Percentiles rank a stretch among this genome's conserved stretches.
Evolutionary conservation across 2,797 vertebrate genomes (phyloP).

Genomic region (Anniella stebbinsi): DNA sequence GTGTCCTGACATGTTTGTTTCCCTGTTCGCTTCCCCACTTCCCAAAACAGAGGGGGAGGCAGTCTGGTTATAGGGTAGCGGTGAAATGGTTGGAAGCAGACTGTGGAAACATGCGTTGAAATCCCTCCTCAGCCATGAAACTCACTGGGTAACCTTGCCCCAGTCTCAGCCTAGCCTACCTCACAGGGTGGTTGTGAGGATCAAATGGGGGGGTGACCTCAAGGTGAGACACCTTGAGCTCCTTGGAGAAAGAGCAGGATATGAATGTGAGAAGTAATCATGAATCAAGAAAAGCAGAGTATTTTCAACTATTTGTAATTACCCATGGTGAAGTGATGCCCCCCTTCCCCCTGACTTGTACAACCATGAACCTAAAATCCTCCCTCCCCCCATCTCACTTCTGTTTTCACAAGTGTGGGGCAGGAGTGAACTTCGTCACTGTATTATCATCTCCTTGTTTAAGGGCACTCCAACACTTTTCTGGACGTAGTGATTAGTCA

Average conservation of each 20-base stretch:
- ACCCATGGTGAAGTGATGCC: background rate
- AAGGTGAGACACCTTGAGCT: background rate
- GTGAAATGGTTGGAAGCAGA: background rate
- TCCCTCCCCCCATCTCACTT: too few species aligned
- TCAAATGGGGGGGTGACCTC: background rate
- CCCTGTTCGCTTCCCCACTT: background rate
- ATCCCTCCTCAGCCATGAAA: background rate
- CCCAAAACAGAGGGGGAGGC: background rate
- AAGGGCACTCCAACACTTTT: background rate
- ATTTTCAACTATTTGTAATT: background rate
- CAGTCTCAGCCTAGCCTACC: background rate
- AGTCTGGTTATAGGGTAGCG: too few species aligned
- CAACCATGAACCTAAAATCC: background rate
- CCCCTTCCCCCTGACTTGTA: background rate
- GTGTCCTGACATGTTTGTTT: background rate
- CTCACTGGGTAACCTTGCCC: background rate
- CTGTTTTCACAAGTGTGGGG: too few species aligned
- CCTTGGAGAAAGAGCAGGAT: background rate
- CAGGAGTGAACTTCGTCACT: background rate
- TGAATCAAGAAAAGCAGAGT: background rate
- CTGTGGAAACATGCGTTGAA: background rate
- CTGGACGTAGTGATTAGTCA: background rate
- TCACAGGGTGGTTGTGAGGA: background rate
- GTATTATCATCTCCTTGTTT: background rate
- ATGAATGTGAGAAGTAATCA: background rate